Conservation (phyloP, 2,888 invertebrate species). For the Metallyticus violacea region DNA sequence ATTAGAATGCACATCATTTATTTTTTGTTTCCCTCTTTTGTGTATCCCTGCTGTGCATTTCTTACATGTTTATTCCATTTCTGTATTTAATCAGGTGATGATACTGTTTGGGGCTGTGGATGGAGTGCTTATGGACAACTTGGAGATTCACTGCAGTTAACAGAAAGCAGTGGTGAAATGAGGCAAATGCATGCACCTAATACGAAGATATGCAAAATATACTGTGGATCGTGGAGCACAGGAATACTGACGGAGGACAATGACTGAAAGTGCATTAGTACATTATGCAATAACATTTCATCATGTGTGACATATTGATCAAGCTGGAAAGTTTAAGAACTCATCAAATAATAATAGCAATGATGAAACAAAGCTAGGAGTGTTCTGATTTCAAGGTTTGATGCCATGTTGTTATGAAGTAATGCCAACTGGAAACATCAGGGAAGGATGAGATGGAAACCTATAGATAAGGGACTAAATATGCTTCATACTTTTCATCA, state of each 20-base stretch:
- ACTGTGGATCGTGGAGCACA: conserved; percentile 9
- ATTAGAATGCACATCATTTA: too few species aligned
- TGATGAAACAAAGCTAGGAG: too few species aligned
- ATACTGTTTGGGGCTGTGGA: conserved; percentile 70
- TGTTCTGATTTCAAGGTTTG: too few species aligned
- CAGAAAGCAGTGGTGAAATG: background rate
- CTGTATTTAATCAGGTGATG: conserved; percentile 53
- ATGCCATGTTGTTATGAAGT: too few species aligned
- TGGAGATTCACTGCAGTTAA: conserved; percentile 43
- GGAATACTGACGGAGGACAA: background rate
- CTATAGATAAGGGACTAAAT: too few species aligned
- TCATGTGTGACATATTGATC: background rate
- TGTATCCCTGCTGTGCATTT: background rate
- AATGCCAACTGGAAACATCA: too few species aligned
- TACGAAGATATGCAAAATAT: background rate
- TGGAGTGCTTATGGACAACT: conserved; percentile 82
- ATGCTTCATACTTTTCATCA: too few species aligned
- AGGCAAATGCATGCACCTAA: background rate
- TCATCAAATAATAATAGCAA: too few species aligned
- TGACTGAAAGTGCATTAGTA: background rate
- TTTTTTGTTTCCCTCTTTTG: too few species aligned
- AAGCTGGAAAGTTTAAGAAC: too few species aligned
- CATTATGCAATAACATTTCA: background rate
- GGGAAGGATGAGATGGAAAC: too few species aligned
- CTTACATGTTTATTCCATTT: background rate